Conservation (phyloP, 64 coral and sea anemone species). For the Trachythela sp. region DNA sequence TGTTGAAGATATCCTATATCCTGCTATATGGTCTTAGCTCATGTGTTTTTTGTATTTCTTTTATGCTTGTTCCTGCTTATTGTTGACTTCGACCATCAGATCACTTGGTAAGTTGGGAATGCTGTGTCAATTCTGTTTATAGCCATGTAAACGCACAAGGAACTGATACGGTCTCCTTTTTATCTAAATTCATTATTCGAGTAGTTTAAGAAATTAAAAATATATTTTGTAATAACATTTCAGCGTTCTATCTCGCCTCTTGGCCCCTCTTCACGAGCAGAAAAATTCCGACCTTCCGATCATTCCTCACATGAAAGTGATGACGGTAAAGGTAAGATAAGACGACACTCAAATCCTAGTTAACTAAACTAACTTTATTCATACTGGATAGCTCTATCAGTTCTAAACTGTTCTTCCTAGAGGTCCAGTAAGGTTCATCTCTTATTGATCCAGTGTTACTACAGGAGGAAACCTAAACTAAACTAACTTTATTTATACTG, state of each 20-base stretch:
- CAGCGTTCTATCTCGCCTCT: constrained; percentile 90
- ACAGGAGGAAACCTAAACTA: too few relatives aligned
- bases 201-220: not conserved
- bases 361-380: not conserved
- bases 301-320: constrained; percentile 67
- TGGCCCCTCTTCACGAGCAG: constrained; percentile 60
- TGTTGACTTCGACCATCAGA: not conserved
- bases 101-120: not conserved
- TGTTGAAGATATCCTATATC: too few relatives aligned
- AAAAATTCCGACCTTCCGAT: constrained; percentile 66
- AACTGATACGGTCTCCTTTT: not conserved
- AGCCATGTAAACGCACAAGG: not conserved
- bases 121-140: too few relatives aligned
- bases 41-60: not conserved
- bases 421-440: too few relatives aligned
- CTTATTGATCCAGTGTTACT: too few relatives aligned
- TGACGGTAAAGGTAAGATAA: constrained; percentile 55
- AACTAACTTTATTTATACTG: too few relatives aligned
- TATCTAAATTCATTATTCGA: not conserved
- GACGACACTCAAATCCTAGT: constrained; percentile 6
- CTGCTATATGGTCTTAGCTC: too few relatives aligned
- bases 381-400: too few relatives aligned
- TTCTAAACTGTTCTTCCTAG: too few relatives aligned
- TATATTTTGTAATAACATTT: too few relatives aligned
- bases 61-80: constrained; percentile 6